phyloP scores from a whole-genome alignment of 2,888 invertebrate genomes.

The Noctua janthina region DNA sequence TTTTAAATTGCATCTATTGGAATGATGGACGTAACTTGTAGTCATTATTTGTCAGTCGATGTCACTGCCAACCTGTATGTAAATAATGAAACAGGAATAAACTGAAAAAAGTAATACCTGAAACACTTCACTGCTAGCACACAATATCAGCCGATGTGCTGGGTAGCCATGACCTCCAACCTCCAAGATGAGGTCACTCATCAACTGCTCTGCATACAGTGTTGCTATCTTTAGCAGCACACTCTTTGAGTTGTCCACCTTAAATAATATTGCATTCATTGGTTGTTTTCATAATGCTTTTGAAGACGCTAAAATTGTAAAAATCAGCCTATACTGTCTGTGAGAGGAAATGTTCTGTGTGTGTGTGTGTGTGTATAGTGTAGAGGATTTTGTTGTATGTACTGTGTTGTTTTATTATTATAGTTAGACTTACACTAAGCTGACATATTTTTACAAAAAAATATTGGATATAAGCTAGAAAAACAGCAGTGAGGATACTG shows the following conservation, averaged over 20 bases:
- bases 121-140: constrained; percentile 98
- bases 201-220: constrained; percentile 95
- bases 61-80: not conserved
- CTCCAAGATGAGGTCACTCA: constrained; percentile 96
- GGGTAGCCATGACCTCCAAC: constrained; percentile 96
- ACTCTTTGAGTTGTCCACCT: constrained; percentile 96
- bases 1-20: no score
- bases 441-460: not conserved
- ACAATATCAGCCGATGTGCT: constrained; percentile 97
- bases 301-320: not conserved
- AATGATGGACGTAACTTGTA: no score
- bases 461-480: not conserved
- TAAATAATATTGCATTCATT: not conserved
- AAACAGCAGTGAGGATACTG: not conserved
- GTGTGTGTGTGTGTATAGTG: not conserved
- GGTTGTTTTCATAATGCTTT: not conserved
- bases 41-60: not conserved
- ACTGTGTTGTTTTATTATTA: not conserved
- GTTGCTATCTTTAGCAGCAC: constrained; percentile 95
- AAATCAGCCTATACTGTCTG: not conserved
- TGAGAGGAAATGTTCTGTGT: no score
- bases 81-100: not conserved
- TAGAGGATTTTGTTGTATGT: no score
- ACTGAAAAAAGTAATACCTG: constrained; percentile 87
- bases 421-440: not conserved